These are phyloP conservation scores for Lathronympha strigana DNA, from an alignment of 2,888 invertebrate species.

Conservation along the genomic window DNA sequence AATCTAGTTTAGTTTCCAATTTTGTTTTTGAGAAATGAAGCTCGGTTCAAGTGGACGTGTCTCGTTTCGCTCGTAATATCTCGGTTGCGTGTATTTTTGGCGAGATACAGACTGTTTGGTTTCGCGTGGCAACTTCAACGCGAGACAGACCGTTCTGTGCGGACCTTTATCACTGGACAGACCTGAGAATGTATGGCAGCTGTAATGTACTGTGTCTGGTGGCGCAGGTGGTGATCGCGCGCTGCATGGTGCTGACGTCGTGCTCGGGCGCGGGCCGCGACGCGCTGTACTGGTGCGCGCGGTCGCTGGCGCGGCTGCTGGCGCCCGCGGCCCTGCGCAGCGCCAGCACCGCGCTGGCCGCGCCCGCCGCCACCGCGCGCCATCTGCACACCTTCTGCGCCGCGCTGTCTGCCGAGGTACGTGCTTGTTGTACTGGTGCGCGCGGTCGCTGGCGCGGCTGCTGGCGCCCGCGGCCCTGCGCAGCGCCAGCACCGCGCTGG, in stretches of 20 bases:
- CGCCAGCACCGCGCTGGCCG: conserved; percentile 65
- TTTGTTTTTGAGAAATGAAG: no score
- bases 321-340: conserved; percentile 52
- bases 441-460: conserved; percentile 61
- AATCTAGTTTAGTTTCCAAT: no score
- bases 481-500: conserved; percentile 61
- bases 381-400: conserved; percentile 88
- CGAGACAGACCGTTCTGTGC: no score
- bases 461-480: conserved; percentile 53
- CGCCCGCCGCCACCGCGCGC: conserved; percentile 85
- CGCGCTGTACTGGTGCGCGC: conserved; percentile 67
- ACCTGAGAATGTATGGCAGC: background rate
- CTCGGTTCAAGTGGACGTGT: no score
- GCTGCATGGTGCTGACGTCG: conserved; percentile 70
- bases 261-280: conserved; percentile 58
- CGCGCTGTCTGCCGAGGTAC: conserved; percentile 69
- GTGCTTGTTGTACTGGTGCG: conserved; percentile 64
- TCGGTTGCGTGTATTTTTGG: no score
- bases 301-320: conserved; percentile 60
- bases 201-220: background rate
- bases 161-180: background rate
- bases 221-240: conserved; percentile 71
- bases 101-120: no score
- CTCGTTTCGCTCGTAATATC: no score
- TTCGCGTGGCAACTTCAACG: no score